Base-by-base conservation (phyloP, 1,140 invertebrate species). In the Adelges cooleyi region DNA sequence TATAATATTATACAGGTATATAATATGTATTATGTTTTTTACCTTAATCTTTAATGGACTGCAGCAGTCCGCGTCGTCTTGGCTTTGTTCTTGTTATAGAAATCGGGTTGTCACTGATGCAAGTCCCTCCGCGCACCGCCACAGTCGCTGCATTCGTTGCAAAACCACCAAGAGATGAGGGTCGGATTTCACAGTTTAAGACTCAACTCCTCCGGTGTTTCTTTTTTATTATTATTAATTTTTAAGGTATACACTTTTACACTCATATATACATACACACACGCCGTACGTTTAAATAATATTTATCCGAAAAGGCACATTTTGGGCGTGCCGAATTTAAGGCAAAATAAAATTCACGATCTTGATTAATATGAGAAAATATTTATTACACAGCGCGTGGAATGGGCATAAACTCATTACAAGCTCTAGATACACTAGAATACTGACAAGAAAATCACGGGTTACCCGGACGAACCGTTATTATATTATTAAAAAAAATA, bases 361-460 rank as follows among this genome's bases (percentile, higher is more conserved):
- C n/a, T n/a, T 44, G 10, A 44, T 17, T 44, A 44, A n/a, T n/a
- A 44, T 11, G 40, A 17, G 40, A n/a, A 44, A 17, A 44, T 4
- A 44, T 11, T 38, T 6, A 8, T 8, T 38, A 8, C 36, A 38
- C 13, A 13, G 13, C 36, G 36, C 29, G 13, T 29, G 11, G 15
- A 15, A 11, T 11, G 3, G 40, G 3, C 9, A 36, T 20, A 52
- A 52, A 8, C 13, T 33, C 22, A 33, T 33, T 52, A 52, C 25
- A 4, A 33, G 8, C 3, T 17, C 9, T 15, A 20, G 25, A 25
- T 10, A 25, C 25, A 2, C 6, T n/a, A n/a, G n/a, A 11, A 53
- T n/a, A 42, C 56, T 46, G 56, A 62, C 56, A 48, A 46, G 42
- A 48, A 62, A 48, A 62, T 62, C 56, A 62, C 56, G n/a, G 56